A percentile compares a stretch with the other conserved stretches of the same genome.
Evolutionary conservation across 2,797 vertebrate species (phyloP).

Genomic region (Gila robusta): DNA sequence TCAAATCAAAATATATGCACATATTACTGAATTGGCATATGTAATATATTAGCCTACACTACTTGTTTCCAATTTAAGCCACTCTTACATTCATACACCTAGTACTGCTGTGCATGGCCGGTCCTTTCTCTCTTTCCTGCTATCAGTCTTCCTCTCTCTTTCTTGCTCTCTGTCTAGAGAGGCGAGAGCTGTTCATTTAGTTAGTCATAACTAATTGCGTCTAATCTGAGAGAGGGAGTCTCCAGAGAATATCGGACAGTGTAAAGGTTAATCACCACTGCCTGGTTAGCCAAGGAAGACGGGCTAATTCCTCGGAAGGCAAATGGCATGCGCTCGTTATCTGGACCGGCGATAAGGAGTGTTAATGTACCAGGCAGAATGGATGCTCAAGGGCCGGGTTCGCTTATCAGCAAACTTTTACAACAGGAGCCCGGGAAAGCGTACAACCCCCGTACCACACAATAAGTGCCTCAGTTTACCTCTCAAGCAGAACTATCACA

Average conservation of each 20-base stretch:
- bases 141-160: conserved; percentile 45
- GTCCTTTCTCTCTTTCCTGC: conserved; percentile 53
- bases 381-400: conserved; percentile 99
- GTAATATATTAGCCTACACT: conserved; percentile 7
- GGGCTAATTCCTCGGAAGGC: conserved; percentile 96
- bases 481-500: conserved; percentile 99
- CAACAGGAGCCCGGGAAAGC: conserved; percentile 98
- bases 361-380: conserved; percentile 99
- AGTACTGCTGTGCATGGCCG: background rate
- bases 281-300: conserved; percentile 99
- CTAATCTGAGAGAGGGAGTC: conserved; percentile 99
- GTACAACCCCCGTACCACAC: conserved; percentile 93
- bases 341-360: conserved; percentile 99
- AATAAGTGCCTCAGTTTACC: conserved; percentile 99
- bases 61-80: conserved; percentile 44
- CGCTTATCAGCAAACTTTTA: conserved; percentile 99
- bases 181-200: conserved; percentile 97
- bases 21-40: conserved; percentile 23
- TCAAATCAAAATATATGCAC: conserved; percentile 11
- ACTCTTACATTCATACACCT: conserved; percentile 33
- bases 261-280: conserved; percentile 99
- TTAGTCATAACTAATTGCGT: conserved; percentile 99
- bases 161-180: conserved; percentile 71
- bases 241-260: conserved; percentile 99
- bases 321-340: conserved; percentile 97